Evolutionary conservation across 2,888 invertebrate species (phyloP).

Genomic region (Leptothorax acervorum): DNA sequence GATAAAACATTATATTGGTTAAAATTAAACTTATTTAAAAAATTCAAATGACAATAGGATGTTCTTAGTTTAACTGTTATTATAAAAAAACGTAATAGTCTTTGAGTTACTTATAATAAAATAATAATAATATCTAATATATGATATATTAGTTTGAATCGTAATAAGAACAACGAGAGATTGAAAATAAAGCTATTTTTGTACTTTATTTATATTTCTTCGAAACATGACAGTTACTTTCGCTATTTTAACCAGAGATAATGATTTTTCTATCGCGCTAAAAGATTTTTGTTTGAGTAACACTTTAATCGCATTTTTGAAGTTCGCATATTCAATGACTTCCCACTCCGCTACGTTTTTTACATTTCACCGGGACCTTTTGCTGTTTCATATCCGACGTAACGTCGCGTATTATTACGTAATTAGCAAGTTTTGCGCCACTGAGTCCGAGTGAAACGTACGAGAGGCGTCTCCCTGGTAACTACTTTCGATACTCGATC

Average conservation of each 20-base stretch:
- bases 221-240: background rate
- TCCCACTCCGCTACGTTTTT: conserved; percentile 23
- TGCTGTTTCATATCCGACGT: conserved; percentile 42
- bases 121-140: background rate
- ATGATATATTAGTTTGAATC: background rate
- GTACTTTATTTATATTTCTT: background rate
- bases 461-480: conserved; percentile 30
- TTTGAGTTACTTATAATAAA: conserved; percentile 1
- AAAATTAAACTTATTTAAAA: background rate
- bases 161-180: background rate
- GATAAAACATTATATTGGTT: background rate
- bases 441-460: conserved; percentile 44
- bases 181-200: background rate
- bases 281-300: conserved; percentile 18
- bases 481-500: conserved; percentile 54
- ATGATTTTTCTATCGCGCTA: background rate
- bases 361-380: conserved; percentile 46
- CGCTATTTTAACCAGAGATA: background rate
- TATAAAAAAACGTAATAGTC: background rate
- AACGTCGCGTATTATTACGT: conserved; percentile 53
- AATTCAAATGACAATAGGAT: background rate
- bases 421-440: conserved; percentile 61
- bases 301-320: conserved; percentile 1
- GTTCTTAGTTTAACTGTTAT: background rate
- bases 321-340: conserved; percentile 34